Evolutionary conservation across 2,113 vertebrate genomes (phyloP).

Genomic region (Leptosomus discolor): DNA sequence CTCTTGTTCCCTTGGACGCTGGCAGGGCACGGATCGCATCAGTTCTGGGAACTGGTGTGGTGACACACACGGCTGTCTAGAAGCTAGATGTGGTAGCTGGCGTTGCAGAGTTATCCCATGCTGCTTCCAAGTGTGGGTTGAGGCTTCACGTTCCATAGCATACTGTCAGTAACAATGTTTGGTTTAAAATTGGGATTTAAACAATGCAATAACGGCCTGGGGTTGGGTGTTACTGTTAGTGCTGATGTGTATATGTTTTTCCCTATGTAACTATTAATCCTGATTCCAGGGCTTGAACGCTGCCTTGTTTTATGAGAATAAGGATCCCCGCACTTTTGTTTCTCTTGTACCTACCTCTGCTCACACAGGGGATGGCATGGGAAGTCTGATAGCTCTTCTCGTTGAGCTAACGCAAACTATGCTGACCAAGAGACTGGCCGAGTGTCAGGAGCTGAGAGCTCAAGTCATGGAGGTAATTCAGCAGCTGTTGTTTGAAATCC

Average conservation of each 20-base stretch:
- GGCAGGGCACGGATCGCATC: background rate
- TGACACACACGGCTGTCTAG: background rate
- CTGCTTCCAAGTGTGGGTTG: background rate
- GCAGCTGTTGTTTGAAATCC: background rate
- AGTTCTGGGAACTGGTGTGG: background rate
- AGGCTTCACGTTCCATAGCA: background rate
- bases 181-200: background rate
- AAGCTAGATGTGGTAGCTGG: background rate
- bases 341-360: slow-evolving; percentile 96
- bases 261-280: background rate
- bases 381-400: slow-evolving; percentile 91
- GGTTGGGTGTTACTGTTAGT: background rate
- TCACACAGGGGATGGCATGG: slow-evolving; percentile 97
- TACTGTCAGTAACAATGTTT: background rate
- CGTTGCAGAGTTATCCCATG: background rate
- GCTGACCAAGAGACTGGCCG: slow-evolving; percentile 89
- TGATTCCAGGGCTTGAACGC: slow-evolving; percentile 89
- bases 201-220: background rate
- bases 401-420: slow-evolving; percentile 95
- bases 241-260: background rate
- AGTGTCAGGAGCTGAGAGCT: slow-evolving; percentile 92
- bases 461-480: slow-evolving; percentile 96
- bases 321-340: slow-evolving; percentile 94
- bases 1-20: background rate
- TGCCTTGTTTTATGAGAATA: slow-evolving; percentile 93